A percentile compares a stretch with the other conserved stretches of the same genome.
phyloP scores from a whole-genome alignment of 2,888 invertebrate genomes.

The Rhopalosiphum nymphaeae region DNA sequence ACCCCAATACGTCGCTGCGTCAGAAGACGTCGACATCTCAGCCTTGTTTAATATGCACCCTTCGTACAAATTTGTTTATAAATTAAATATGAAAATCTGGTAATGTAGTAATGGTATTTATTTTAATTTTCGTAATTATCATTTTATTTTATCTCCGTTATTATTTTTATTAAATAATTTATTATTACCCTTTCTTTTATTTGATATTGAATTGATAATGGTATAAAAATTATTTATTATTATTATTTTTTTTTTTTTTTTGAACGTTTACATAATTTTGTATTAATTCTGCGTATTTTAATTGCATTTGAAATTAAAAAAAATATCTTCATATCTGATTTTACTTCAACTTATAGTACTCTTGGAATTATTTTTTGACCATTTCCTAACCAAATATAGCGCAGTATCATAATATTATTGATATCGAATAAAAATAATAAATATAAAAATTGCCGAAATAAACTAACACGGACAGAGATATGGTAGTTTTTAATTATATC shows the following conservation, averaged over 20 bases:
- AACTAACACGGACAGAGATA: not conserved
- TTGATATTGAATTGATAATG: not conserved
- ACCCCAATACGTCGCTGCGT: not conserved
- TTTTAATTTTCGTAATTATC: not conserved
- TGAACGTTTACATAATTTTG: not conserved
- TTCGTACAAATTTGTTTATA: conserved; percentile 20
- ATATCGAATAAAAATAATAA: not conserved
- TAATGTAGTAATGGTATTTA: not conserved
- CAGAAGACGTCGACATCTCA: not conserved
- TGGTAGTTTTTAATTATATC: not conserved
- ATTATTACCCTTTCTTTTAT: not conserved
- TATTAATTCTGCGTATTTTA: not conserved
- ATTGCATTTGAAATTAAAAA: not conserved
- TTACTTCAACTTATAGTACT: not conserved
- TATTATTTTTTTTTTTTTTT: too few relatives aligned
- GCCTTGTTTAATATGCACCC: not conserved
- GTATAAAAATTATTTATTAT: not conserved
- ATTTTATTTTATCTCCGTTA: not conserved
- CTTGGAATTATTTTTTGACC: not conserved
- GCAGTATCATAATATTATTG: not conserved
- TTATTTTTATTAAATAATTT: not conserved
- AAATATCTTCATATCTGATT: not conserved
- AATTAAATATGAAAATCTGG: conserved; percentile 18
- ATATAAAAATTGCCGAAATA: too few relatives aligned
- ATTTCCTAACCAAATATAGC: not conserved